phyloP scores from a whole-genome alignment of 2,888 invertebrate genomes.

The Eucera pruinosa region DNA sequence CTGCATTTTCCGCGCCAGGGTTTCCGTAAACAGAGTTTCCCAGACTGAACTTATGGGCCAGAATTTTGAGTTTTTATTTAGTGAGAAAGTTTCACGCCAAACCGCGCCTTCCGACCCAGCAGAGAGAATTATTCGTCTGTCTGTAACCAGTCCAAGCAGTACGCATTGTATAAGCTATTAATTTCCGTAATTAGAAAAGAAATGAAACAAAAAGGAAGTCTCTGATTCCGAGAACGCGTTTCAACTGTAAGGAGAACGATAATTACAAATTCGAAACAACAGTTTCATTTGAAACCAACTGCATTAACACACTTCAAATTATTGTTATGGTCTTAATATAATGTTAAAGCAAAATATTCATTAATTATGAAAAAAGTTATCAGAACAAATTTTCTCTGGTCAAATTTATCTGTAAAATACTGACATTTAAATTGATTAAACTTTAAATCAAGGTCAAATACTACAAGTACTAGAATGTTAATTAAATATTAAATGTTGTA shows the following conservation, averaged over 20 bases:
- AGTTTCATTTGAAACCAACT: not conserved
- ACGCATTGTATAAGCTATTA: constrained; percentile 28
- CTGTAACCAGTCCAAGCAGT: constrained; percentile 52
- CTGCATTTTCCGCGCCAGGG: constrained; percentile 66
- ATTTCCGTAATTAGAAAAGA: constrained; percentile 20
- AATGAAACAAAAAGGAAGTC: not conserved
- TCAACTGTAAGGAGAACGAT: not conserved
- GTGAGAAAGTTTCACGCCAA: constrained; percentile 78
- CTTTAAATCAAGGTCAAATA: not conserved
- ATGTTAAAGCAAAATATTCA: not conserved
- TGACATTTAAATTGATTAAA: too few relatives aligned
- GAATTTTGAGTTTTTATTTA: constrained; percentile 81
- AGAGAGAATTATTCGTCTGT: constrained; percentile 72
- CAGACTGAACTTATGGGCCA: constrained; percentile 75
- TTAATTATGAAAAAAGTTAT: not conserved
- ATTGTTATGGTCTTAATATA: not conserved
- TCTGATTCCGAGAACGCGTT: not conserved
- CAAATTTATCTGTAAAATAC: too few relatives aligned
- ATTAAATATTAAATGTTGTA: too few relatives aligned
- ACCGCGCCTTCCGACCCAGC: constrained; percentile 62
- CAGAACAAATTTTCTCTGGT: too few relatives aligned
- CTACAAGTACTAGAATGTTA: too few relatives aligned
- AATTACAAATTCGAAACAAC: not conserved
- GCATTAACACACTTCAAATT: not conserved
- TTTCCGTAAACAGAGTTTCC: constrained; percentile 76